Evolutionary conservation across 2,888 invertebrate genomes (phyloP), one percentile per base, ranked within the genome.

Genomic region (Drosophila niveifrons): DNA sequence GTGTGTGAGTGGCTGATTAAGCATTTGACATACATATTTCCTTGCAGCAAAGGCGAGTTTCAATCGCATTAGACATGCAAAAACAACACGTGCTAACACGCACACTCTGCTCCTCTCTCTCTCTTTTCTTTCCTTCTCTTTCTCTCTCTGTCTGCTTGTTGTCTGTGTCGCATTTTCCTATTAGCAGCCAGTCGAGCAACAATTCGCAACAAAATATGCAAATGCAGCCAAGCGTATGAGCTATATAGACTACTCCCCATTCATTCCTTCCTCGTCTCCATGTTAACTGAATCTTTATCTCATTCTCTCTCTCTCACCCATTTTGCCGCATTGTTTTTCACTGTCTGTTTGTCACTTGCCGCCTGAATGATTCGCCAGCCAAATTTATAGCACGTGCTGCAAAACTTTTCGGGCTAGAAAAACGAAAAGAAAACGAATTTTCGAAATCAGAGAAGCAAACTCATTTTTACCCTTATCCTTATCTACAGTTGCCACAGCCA

Each of bases 181-280:
- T 85, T 85, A 89, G 88, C 84, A 81, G 66, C 51, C 80, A 82
- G 80, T 68, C 74, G 74, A 88, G 72, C 78, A 84, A 82, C 86
- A 88, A 88, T 89, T 85, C 63, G 75, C 78, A 75, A 81, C 77
- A 88, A 89, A 84, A 82, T 89, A 81, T 85, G 84, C 88, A 85
- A 89, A 88, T 89, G 76, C 89, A 84, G 67, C 70, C 79, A 75
- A 89, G 82, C 75, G 70, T 77, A 76, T 76, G 72, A 74, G 77
- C 62, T 66, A 56, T 52, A 47, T 52, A 47, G 10, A 39, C 39
- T 2, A 23, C 29, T 18, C 13, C 9, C 39, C 43, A 3, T 18
- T 0, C 58, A n/a, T 51, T 18, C 15, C 1, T 9, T 2, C 1
- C 52, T 10, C 6, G 36, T 3, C n/a, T 36, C 10, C 13, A 43